These are phyloP conservation scores for Callyntrura guangdongensis DNA, from an alignment of 2,888 invertebrate genomes.

Conservation along the genomic window DNA sequence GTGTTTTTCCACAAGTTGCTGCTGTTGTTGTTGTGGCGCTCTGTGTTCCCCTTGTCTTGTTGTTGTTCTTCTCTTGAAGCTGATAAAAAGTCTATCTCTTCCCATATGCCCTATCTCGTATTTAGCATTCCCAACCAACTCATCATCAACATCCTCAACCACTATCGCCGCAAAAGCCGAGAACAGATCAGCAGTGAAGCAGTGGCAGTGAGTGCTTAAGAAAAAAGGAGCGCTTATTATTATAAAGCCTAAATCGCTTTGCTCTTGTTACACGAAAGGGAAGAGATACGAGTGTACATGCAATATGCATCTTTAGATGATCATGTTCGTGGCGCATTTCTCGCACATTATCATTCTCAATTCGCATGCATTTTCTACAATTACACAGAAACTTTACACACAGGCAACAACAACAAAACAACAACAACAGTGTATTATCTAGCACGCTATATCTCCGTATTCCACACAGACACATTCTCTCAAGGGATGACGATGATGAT, in stretches of 20 bases:
- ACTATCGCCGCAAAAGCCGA: constrained; percentile 10
- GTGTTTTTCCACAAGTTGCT: constrained; percentile 69
- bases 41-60: neutral
- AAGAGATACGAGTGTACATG: neutral
- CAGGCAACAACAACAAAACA: neutral
- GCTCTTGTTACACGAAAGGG: neutral
- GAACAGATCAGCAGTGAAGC: constrained; percentile 42
- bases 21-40: constrained; percentile 23
- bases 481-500: neutral
- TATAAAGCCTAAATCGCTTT: neutral
- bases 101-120: neutral
- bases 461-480: neutral
- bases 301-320: neutral
- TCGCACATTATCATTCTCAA: constrained; percentile 56
- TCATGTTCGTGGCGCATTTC: constrained; percentile 42
- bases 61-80: neutral
- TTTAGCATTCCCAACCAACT: neutral
- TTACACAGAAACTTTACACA: neutral
- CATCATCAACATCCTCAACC: neutral
- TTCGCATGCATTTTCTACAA: constrained; percentile 66
- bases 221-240: constrained; percentile 20
- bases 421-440: too few species aligned
- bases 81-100: neutral
- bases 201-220: neutral
- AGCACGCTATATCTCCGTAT: too few species aligned